Evolutionary conservation across 2,888 invertebrate species (phyloP), one percentile per base, ranked within the genome.

Genomic region (Macropis europaea): DNA sequence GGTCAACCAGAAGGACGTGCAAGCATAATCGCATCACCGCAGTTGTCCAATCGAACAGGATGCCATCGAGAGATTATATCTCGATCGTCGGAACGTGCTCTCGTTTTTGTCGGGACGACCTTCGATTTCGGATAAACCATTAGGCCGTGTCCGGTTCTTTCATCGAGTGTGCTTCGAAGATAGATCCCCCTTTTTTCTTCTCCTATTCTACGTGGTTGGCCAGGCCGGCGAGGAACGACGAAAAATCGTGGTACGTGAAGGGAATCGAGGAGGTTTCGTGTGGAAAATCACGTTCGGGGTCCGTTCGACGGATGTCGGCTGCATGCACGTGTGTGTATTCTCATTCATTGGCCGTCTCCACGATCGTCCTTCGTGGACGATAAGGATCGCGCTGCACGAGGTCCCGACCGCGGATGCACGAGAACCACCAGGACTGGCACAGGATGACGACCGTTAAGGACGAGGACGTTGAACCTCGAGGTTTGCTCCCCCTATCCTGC

Each of bases 381-480:
- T 76, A 76, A 77, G 76, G 77, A 76, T 76, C 75, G 54, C 48
- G 36, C 13, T 30, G 48, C 47, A 9, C 50, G 73, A 60, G 69
- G 73, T 67, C 59, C 67, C 67, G 62, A 64, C 56, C 75, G 64
- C 67, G 73, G 73, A 60, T 69, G 40, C 77, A 75, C 74, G 73
- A 60, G 74, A 78, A 42, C 43, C 70, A 52, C 45, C 63, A 76
- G 66, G 72, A 66, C 54, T 70, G 61, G 57, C 57, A n/a, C n/a
- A 74, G 77, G 71, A 77, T 77, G 74, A 78, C 74, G 77, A 61
- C 63, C 74, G 77, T 74, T 75, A 67, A 77, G 71, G 70, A 74
- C 63, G 77, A 60, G 77, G 77, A 74, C 77, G 15, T 77, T 77
- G 77, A 77, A 77, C 77, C 62, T 74, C 30, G n/a, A n/a, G n/a